Evolutionary conservation across 2,797 vertebrate species (phyloP).

Genomic region (Xenentodon cancila): DNA sequence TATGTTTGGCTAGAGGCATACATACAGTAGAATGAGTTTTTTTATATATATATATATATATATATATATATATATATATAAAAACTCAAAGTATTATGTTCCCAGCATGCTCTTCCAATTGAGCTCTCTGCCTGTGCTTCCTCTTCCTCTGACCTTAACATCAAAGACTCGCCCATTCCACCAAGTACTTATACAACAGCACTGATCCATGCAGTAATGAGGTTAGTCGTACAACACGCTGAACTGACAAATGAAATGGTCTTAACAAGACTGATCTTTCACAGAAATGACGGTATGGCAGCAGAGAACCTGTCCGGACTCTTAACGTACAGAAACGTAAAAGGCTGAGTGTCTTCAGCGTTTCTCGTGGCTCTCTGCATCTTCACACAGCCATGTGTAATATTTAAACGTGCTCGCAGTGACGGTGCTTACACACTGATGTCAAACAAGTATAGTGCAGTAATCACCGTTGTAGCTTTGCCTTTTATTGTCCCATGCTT

Average conservation of each 20-base stretch:
- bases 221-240: slow-evolving; percentile 60
- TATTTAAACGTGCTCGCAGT: background rate
- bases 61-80: too few relatives aligned
- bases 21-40: slow-evolving; percentile 24
- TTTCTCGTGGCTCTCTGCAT: background rate
- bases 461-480: background rate
- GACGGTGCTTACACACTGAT: background rate
- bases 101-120: slow-evolving; percentile 41
- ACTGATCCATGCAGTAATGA: slow-evolving; percentile 67
- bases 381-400: background rate
- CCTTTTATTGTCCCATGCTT: background rate
- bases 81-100: slow-evolving; percentile 27
- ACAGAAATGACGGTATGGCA: slow-evolving; percentile 26
- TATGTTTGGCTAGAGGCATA: slow-evolving; percentile 3
- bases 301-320: slow-evolving; percentile 8
- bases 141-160: slow-evolving; percentile 38
- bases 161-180: slow-evolving; percentile 45
- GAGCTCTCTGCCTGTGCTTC: slow-evolving; percentile 13
- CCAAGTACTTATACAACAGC: slow-evolving; percentile 58
- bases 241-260: slow-evolving; percentile 34
- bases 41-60: too few relatives aligned
- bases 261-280: slow-evolving; percentile 30
- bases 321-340: slow-evolving; percentile 4
- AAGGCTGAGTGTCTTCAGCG: background rate
- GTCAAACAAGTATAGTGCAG: background rate